Conservation (phyloP, 1,140 invertebrate genomes). For the Achroia grisella region DNA sequence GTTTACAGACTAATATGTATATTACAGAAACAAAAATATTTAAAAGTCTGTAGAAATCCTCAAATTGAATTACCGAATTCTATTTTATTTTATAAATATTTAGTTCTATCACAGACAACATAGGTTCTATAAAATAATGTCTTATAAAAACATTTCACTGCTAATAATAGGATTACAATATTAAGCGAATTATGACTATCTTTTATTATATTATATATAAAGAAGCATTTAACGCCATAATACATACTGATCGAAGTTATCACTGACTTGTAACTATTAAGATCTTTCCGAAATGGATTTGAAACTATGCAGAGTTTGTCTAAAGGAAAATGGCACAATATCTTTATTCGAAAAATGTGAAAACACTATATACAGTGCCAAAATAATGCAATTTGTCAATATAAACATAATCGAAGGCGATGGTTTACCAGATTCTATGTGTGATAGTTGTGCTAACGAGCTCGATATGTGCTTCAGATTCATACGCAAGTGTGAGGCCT, state of each 20-base stretch:
- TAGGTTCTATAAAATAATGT: too few relatives aligned
- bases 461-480: slow-evolving; percentile 44
- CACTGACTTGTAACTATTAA: too few relatives aligned
- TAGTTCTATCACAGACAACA: too few relatives aligned
- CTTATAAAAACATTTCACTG: too few relatives aligned
- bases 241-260: too few relatives aligned
- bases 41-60: too few relatives aligned
- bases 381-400: slow-evolving; percentile 47
- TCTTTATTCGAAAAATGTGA: slow-evolving; percentile 50
- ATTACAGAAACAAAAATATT: too few relatives aligned
- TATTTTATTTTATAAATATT: too few relatives aligned
- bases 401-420: slow-evolving; percentile 46
- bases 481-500: slow-evolving; percentile 48
- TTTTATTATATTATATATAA: too few relatives aligned
- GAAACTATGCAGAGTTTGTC: slow-evolving; percentile 51
- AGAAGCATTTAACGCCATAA: too few relatives aligned
- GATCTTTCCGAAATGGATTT: slow-evolving; percentile 32
- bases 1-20: too few relatives aligned
- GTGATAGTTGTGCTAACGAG: slow-evolving; percentile 38
- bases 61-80: too few relatives aligned
- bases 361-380: slow-evolving; percentile 37
- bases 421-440: slow-evolving; percentile 46
- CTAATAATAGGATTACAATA: neutral
- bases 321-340: slow-evolving; percentile 37
- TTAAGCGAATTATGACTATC: neutral